Evolutionary conservation across 2,797 vertebrate species (phyloP).

Genomic region (Coregonus sp.): DNA sequence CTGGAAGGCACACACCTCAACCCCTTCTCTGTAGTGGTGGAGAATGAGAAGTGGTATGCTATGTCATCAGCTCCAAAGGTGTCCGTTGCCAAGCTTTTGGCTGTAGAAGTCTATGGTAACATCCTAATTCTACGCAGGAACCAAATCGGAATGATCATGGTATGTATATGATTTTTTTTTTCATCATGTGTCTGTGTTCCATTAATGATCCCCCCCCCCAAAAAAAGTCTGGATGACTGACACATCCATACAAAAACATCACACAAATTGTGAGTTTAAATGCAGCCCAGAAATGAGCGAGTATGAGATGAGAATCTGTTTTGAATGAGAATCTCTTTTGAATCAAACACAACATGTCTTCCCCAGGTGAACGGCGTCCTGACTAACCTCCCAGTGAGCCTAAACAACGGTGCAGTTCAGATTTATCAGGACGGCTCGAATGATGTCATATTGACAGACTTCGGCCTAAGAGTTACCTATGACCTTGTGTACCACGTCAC

Average conservation of each 20-base stretch:
- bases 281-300: too few species aligned
- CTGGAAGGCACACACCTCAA: constrained; percentile 25
- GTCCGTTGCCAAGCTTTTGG: constrained; percentile 46
- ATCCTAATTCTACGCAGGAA: constrained; percentile 47
- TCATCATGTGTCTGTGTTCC: too few species aligned
- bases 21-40: constrained; percentile 50
- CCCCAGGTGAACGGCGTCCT: too few species aligned
- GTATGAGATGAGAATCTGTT: too few species aligned
- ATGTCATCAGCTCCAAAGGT: constrained; percentile 31
- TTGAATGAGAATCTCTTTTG: too few species aligned
- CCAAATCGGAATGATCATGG: constrained; percentile 45
- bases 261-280: too few species aligned
- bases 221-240: too few species aligned
- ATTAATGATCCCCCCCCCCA: too few species aligned
- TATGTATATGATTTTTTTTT: constrained; percentile 10
- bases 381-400: too few species aligned
- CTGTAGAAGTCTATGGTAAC: constrained; percentile 43
- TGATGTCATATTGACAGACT: too few species aligned
- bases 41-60: constrained; percentile 46
- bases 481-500: constrained; percentile 43
- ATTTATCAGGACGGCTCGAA: constrained; percentile 6
- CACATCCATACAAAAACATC: too few species aligned
- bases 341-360: too few species aligned
- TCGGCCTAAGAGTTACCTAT: constrained; percentile 62
- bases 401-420: constrained; percentile 3